Evolutionary conservation across 2,113 vertebrate species (phyloP), one percentile per base, ranked within the genome.

Genomic region (Ia io): DNA sequence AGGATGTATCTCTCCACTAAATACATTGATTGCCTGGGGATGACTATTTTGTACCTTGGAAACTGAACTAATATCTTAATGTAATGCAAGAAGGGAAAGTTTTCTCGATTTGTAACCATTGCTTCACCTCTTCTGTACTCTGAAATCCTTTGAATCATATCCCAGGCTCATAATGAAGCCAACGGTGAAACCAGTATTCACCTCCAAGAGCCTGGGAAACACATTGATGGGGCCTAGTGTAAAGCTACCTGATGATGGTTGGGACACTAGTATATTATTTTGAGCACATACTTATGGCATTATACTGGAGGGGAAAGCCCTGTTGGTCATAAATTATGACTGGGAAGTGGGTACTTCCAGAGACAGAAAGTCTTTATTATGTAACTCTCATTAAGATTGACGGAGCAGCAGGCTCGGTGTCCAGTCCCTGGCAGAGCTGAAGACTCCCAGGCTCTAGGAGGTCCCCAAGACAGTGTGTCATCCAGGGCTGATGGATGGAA

Each of bases 371-470:
- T 16, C 51, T 56, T 65, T 40, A 51, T 84, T 86, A 69, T 35
- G 25, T 84, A 87, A 95, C 49, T 42, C 78, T 77, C 5, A 13
- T 59, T 53, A 35, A 51, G 67, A 32, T 13, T 94, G 61, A 77
- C 0, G 1, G 32, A 5, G 22, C 47, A 30, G 59, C 44, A 59
- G 90, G 76, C 92, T 71, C 20, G 13, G 51, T 71, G 93, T 88
- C 53, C 3, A 76, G 88, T 9, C 47, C 56, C 61, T 91, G 74
- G 91, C 37, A 14, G 67, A 79, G 78, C 9, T 0, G 1, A 96
- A 89, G 86, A 80, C 91, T 92, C 93, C 76, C 47, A 30, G 78
- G 70, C 51, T 93, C 70, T 22, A 42, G 49, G 70, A 96, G 91
- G 76, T 56, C 86, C 93, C 53, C 1, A 84, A 95, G 97, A 74